Base-by-base conservation (phyloP, 2,888 invertebrate genomes). In the Endotricha flammealis region DNA sequence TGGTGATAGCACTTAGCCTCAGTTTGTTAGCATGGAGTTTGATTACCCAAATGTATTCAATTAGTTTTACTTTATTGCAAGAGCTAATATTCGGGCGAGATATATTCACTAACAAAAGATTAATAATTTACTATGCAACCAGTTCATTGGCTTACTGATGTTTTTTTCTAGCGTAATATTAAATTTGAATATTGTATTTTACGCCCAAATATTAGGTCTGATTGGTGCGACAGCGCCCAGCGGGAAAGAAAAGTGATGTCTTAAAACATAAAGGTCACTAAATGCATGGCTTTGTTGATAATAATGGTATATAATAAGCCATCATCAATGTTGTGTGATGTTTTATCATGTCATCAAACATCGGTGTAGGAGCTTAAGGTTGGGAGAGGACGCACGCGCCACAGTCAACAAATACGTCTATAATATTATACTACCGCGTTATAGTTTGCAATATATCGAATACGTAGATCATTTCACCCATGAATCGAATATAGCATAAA, bases 371-470 rank as follows among this genome's bases (percentile, higher is more conserved):
- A 20, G 20, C 20, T 20, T 20, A 20, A 54, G 3, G 6, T 56
- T 74, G 78, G 74, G 64, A 57, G 59, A 64, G 72, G 68, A 57
- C 59, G 64, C 65, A 68, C 20, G 3, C 20, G 20, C 68, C 56
- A 58, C n/a, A n/a, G n/a, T n/a, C n/a, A n/a, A n/a, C n/a, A n/a
- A n/a, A n/a, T n/a, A n/a, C n/a, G n/a, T n/a, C n/a, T n/a, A n/a
- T n/a, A n/a, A n/a, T n/a, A n/a, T n/a, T n/a, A n/a, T n/a, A n/a
- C n/a, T n/a, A n/a, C n/a, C n/a, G n/a, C n/a, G n/a, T n/a, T n/a
- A n/a, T n/a, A n/a, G n/a, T n/a, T n/a, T n/a, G n/a, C n/a, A n/a
- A n/a, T n/a, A n/a, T n/a, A n/a, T n/a, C n/a, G n/a, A n/a, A n/a
- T n/a, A n/a, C n/a, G n/a, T n/a, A n/a, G n/a, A n/a, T n/a, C n/a